Base-by-base conservation (phyloP, 2,113 vertebrate species). In the Arvicanthis niloticus region DNA sequence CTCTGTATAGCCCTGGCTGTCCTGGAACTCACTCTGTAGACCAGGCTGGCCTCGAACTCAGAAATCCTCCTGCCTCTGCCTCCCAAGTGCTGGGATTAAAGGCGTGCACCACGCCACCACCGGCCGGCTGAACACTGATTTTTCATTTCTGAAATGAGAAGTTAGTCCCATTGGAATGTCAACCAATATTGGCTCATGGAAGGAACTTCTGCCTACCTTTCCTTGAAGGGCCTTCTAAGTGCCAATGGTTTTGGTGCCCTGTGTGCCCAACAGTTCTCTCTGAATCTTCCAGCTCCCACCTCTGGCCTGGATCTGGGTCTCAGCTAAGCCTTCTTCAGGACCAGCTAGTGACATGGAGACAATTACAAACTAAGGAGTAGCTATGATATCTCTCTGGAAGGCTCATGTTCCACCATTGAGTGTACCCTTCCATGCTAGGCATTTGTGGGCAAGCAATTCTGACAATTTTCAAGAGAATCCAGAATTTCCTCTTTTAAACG, bases 201-300 rank as follows among this genome's bases (percentile, higher is more conserved):
- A 73, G 65, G 82, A 92, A 73, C 24, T 70, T 70, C 89, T 73
- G 73, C 73, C 68, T 62, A 53, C 67, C 40, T 94, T 95, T 94
- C 95, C 93, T 91, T 94, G 89, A 96, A 94, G 56, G 56, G 45
- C 95, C 68, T 91, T 37, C 15, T 81, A 1, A 9, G 34, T 21
- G 72, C 96, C 95, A 96, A 40, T 0, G 4, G 4, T 40, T 89
- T 72, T 3, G 0, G 7, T 53, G 70, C 67, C n/a, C 60, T 48
- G 19, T 87, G 82, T 77, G 45, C 11, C 62, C 81, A 67, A 34
- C 15, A 73, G 34, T 58, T 68, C 22, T 70, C 60, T 40, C 76
- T 6, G 24, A 87, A 22, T 68, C 48, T 60, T 53, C 88, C 65
- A 26, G 82, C 26, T 34, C 12, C n/a, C 29, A 6, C 8, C 9